A percentile compares a stretch with the other conserved stretches of the same genome.
These are phyloP conservation scores for Trachelus tabidus DNA, from an alignment of 2,888 invertebrate genomes.

Conservation along the genomic window DNA sequence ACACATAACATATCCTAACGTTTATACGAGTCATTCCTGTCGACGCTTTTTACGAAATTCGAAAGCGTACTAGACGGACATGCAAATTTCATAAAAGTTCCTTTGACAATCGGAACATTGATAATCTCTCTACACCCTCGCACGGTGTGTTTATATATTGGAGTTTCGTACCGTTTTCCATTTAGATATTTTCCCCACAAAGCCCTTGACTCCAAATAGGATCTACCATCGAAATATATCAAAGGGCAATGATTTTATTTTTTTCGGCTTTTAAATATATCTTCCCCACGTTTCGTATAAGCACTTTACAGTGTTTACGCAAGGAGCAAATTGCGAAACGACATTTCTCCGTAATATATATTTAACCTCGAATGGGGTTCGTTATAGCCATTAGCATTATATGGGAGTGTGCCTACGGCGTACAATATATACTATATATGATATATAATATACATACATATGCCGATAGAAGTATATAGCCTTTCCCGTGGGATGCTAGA, in stretches of 20 bases:
- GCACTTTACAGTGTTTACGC: not conserved
- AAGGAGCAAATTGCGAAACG: not conserved
- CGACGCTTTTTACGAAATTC: not conserved
- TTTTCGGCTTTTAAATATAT: not conserved
- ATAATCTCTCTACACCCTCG: not conserved
- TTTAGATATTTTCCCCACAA: not conserved
- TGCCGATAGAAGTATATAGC: not conserved
- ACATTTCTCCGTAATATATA: not conserved
- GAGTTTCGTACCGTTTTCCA: not conserved
- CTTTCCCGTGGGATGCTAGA: conserved; percentile 11
- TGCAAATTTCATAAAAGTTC: not conserved
- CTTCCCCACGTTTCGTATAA: not conserved
- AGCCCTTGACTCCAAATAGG: not conserved
- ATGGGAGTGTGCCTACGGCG: not conserved
- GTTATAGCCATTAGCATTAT: not conserved
- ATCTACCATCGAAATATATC: not conserved
- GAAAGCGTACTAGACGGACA: not conserved
- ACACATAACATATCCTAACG: not conserved
- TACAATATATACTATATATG: not conserved
- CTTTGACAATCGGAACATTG: not conserved
- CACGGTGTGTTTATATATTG: not conserved
- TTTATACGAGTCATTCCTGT: not conserved
- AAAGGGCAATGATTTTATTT: not conserved
- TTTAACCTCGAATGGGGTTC: not conserved
- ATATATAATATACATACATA: not conserved